Base-by-base conservation (phyloP, 2,113 vertebrate species). In the Raphicerus campestris region DNA sequence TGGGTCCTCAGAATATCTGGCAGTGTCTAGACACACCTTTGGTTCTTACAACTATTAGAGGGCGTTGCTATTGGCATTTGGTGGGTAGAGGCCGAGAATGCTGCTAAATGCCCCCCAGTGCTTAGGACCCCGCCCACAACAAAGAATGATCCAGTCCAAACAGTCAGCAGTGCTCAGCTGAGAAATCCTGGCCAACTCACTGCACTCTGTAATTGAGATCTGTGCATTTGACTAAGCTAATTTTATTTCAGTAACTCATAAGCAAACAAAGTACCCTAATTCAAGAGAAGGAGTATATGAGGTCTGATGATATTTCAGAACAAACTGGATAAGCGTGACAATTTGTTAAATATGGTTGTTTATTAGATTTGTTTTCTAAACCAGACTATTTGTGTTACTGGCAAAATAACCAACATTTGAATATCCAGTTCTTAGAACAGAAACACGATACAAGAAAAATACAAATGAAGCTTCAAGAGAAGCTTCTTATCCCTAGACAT, bases 191-290 rank as follows among this genome's bases (percentile, higher is more conserved):
- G 86, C 61, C 42, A n/a, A 86, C 24, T 95, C 84, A 90, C 7
- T 7, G 26, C 94, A 81, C 24, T 60, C 2, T 93, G 7, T 56
- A 61, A 51, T 61, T 93, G 75, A 89, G 75, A 96, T 81, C 24
- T 80, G 13, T 81, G 7, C 39, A 83, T 94, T 96, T 96, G 91
- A 81, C 47, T 93, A 5, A 73, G 80, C 30, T 87, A 93, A 92
- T 91, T 91, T 84, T 81, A 95, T 81, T 7, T 81, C 82, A 97
- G 19, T 78, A 84, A 93, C 81, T 96, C 30, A 94, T 53, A 82
- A 88, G 28, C 26, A 92, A 89, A 83, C 32, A 90, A 86, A 97
- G 24, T 60, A 80, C 8, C 91, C 58, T 89, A 53, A 96, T 66
- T 26, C 35, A 66, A 93, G 63, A 95, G 51, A 91, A 55, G 32